Evolutionary conservation across 2,113 vertebrate genomes (phyloP), one percentile per base, ranked within the genome.

Genomic region (Malaclemys terrapin): DNA sequence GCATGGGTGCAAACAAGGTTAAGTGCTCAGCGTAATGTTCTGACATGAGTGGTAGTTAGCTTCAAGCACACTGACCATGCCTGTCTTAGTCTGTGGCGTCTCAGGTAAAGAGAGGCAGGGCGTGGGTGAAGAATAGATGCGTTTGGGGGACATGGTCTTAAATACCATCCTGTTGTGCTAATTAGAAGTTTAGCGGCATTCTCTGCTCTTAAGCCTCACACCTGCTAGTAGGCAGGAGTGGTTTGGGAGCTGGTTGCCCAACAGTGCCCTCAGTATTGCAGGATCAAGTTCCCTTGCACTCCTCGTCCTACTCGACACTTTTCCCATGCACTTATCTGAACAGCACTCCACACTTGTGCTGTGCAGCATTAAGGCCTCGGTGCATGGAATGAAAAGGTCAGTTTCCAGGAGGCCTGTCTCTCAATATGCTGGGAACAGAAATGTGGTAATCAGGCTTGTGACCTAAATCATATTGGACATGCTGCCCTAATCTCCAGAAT

Each of bases 391-490:
- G 76, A 89, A 94, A 95, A 96, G 82, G 84, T 96, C 91, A 54
- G 91, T 95, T 93, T 90, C 93, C 85, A 89, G 47, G 83, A 94
- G 75, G 57, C 80, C 87, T 27, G 29, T 79, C 62, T 97, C 78
- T 96, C 93, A 83, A 38, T 88, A 88, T 56, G 45, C 83, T 93
- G 94, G 89, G 91, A 96, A 95, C 85, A 94, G 95, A 93, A 97
- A 97, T 94, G 92, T 95, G 95, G 91, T 93, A 95, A 97, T 97
- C 93, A 97, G 94, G 62, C 96, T 94, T 88, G 1, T 2, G 89
- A 92, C 91, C 96, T 93, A 97, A 97, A 98, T 97, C 90, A 69
- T 95, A 90, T 96, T 95, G 89, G 96, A 96, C 95, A 97, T 95
- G 95, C 93, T 96, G 90, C 82, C 88, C 94, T 96, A 96, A 96